Base-by-base conservation (phyloP, 2,113 vertebrate species). In the Atrichornis clamosus region DNA sequence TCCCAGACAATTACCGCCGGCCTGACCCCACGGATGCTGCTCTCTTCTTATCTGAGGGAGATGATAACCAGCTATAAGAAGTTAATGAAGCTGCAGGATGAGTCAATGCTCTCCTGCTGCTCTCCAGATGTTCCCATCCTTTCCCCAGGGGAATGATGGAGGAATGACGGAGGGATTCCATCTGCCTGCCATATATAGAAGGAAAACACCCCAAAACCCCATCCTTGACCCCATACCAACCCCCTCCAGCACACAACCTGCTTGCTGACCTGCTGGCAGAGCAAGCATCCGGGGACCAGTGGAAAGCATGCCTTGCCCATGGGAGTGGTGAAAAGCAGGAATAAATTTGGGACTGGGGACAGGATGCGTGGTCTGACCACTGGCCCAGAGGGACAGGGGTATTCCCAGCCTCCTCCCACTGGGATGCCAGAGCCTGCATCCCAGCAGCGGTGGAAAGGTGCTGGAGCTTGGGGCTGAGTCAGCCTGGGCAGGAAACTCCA, bases 81-180 rank as follows among this genome's bases (percentile, higher is more conserved):
- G 95, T 96, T 97, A 97, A 97, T 95, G 96, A 97, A 95, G 96
- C 96, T 97, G 96, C 94, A 96, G 96, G 78, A 93, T 97, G 96
- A 97, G 83, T 97, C 96, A 95, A 52, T 24, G 90, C 81, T 95
- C 93, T 95, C 96, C 96, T 10, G 41, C 90, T 86, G 92, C 87
- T 97, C 90, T 96, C 95, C 96, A 96, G 96, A 95, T 97, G 95
- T 95, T 97, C 42, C 78, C 13, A 3, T 80, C 67, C 64, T 87
- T 88, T 94, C 67, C 94, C 50, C 15, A 2, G 47, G 73, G 79
- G 82, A 96, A 92, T 62, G 94, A 93, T 10, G 7, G 83, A 95
- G 93, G 91, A 95, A 95, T 69, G 95, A 95, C 9, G 6, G 85
- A 95, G 94, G 94, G 88, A 88, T 94, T 93, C 94, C 89, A 96